Percentiles rank a stretch among this genome's conserved stretches.
These are phyloP conservation scores for Anguilla japonica DNA, from an alignment of 2,113 vertebrate species.

Conservation along the genomic window DNA sequence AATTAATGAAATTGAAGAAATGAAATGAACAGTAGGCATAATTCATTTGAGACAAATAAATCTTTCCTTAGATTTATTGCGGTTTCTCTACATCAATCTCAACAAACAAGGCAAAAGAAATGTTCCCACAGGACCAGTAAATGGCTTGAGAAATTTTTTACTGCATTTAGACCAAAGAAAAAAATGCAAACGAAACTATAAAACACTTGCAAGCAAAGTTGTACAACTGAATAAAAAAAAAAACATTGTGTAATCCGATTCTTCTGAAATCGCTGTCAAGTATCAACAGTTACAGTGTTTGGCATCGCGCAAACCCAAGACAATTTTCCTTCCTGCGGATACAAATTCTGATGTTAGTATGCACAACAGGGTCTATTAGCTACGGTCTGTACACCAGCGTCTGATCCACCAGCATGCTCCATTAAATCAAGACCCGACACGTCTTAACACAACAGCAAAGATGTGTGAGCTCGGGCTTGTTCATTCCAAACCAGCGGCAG, in stretches of 20 bases:
- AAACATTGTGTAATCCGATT: slow-evolving; percentile 11
- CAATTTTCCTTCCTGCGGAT: neutral
- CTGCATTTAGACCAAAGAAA: neutral
- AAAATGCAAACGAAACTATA: neutral
- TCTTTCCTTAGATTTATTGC: slow-evolving; percentile 17
- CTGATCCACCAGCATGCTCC: neutral
- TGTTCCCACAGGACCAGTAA: neutral
- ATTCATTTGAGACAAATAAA: slow-evolving; percentile 21
- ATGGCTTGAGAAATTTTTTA: neutral
- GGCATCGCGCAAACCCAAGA: neutral
- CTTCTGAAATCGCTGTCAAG: neutral
- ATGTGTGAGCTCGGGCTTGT: slow-evolving; percentile 7
- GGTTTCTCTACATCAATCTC: neutral
- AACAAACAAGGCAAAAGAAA: neutral
- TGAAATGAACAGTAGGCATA: slow-evolving; percentile 19
- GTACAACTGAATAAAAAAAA: neutral
- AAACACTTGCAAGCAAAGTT: neutral
- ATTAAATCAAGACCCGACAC: slow-evolving; percentile 28
- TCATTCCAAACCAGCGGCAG: slow-evolving; percentile 4
- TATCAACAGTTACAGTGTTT: neutral
- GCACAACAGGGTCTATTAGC: slow-evolving; percentile 2
- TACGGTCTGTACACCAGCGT: neutral
- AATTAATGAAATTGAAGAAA: slow-evolving; percentile 1
- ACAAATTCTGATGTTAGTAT: neutral
- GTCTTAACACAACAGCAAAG: slow-evolving; percentile 15